Evolutionary conservation across 2,797 vertebrate genomes (phyloP).

Genomic region (Phrynocephalus vlangalii): DNA sequence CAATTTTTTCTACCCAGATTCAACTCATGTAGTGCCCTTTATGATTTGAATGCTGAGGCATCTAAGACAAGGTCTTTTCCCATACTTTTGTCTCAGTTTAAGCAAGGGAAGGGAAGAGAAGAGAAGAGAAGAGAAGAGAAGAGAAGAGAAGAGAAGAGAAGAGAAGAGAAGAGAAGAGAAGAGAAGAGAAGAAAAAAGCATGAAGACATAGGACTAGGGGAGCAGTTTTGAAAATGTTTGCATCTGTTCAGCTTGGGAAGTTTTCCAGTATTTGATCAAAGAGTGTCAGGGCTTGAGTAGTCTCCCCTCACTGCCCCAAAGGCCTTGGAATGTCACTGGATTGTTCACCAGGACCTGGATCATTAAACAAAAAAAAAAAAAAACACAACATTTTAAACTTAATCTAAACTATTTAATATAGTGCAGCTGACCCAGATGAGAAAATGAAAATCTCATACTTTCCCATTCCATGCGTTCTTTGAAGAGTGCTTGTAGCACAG

Average conservation of each 20-base stretch:
- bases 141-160: too few species aligned
- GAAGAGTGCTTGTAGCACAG: too few species aligned
- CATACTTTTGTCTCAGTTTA: neutral
- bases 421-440: neutral
- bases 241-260: neutral
- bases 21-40: neutral
- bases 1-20: neutral
- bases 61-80: neutral
- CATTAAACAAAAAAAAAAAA: constrained; percentile 3
- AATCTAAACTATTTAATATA: neutral
- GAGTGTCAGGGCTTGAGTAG: neutral
- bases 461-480: too few species aligned
- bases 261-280: neutral
- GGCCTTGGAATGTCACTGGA: neutral
- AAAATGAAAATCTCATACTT: too few species aligned
- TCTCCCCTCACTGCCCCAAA: neutral
- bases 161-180: too few species aligned
- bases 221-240: neutral
- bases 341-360: neutral
- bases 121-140: too few species aligned
- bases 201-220: neutral
- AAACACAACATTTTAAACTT: neutral
- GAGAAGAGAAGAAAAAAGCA: neutral
- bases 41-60: neutral
- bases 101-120: too few species aligned